These are phyloP conservation scores for Anseranas semipalmata DNA, from an alignment of 2,113 vertebrate genomes.

Conservation along the genomic window DNA sequence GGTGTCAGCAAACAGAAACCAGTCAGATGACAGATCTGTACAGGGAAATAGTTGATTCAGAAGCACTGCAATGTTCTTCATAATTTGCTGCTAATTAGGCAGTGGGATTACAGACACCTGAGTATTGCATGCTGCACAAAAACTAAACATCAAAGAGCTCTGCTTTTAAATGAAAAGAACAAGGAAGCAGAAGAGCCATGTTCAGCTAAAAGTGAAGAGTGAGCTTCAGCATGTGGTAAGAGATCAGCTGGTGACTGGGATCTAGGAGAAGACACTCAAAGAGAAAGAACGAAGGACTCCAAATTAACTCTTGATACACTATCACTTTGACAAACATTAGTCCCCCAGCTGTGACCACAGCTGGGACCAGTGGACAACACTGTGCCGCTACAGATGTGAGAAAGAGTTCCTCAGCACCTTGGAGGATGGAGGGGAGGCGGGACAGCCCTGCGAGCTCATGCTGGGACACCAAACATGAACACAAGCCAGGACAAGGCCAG, in stretches of 20 bases:
- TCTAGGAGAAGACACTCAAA: neutral
- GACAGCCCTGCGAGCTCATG: neutral
- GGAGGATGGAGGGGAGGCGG: neutral
- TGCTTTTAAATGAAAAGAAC: neutral
- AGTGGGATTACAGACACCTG: neutral
- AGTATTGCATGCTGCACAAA: neutral
- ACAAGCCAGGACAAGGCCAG: neutral
- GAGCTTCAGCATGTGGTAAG: neutral
- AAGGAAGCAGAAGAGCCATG: neutral
- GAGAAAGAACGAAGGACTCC: neutral
- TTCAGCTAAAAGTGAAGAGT: neutral
- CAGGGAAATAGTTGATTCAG: neutral
- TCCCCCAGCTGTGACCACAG: neutral
- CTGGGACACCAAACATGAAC: neutral
- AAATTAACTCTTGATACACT: neutral
- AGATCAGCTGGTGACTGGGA: neutral
- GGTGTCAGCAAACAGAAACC: neutral
- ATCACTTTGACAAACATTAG: neutral
- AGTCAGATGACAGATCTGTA: neutral
- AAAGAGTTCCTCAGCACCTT: neutral
- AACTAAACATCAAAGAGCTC: neutral
- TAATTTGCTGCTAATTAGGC: neutral
- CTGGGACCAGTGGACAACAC: neutral
- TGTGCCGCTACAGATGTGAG: neutral
- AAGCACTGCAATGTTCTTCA: neutral